Evolutionary conservation across 2,888 invertebrate genomes (phyloP).

Genomic region (Archips crataeganus): DNA sequence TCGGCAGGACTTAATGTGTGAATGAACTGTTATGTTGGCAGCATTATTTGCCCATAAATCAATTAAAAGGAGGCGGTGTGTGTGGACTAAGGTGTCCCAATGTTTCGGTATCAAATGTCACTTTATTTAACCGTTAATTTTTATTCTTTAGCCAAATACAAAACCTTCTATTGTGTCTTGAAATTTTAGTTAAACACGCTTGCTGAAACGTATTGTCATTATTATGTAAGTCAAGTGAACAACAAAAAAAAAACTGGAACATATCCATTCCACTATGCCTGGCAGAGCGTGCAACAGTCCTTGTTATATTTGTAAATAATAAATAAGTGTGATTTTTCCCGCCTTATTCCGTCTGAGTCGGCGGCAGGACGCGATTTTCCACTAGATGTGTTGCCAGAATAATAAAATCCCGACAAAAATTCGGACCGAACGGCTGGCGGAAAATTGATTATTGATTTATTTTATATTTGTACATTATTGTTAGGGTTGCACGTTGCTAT

Average conservation of each 20-base stretch:
- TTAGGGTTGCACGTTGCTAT: conserved; percentile 19
- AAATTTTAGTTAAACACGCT: not conserved
- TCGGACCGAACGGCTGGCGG: conserved; percentile 71
- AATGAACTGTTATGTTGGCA: conserved; percentile 26
- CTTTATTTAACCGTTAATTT: conserved; percentile 36
- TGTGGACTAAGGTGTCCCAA: conserved; percentile 19
- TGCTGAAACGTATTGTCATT: not conserved
- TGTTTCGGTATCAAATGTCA: conserved; percentile 18
- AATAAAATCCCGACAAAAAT: conserved; percentile 74
- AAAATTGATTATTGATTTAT: conserved; percentile 84
- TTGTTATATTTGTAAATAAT: conserved; percentile 60
- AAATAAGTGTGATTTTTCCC: conserved; percentile 64
- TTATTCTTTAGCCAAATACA: not conserved
- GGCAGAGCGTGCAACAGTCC: conserved; percentile 44
- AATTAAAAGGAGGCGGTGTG: conserved; percentile 39
- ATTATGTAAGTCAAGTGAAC: conserved; percentile 33
- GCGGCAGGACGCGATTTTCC: conserved; percentile 74
- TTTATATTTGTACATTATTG: conserved; percentile 55
- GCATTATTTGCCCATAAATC: conserved; percentile 33
- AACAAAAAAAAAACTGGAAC: conserved; percentile 31
- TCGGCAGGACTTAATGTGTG: conserved; percentile 48
- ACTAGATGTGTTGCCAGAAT: conserved; percentile 73
- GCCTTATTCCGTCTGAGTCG: conserved; percentile 54
- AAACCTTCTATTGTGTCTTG: not conserved
- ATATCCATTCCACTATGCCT: conserved; percentile 34